These are phyloP conservation scores for Alviniconcha marisindica DNA, from an alignment of 1,140 invertebrate species.

Conservation along the genomic window DNA sequence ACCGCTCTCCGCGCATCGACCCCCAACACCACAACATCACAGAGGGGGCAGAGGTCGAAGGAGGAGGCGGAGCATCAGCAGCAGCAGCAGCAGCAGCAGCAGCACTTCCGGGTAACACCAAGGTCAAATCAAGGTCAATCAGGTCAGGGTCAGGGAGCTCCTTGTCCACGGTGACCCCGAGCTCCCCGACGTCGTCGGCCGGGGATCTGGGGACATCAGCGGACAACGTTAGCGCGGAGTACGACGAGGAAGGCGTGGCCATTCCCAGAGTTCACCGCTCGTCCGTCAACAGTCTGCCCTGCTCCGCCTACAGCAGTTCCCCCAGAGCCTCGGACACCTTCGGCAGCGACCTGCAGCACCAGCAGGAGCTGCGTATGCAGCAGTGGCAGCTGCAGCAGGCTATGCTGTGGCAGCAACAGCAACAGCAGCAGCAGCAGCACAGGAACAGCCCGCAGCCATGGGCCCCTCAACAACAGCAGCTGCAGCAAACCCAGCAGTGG, in stretches of 20 bases:
- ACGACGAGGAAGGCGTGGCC: neutral
- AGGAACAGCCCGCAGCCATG: neutral
- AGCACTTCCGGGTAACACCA: neutral
- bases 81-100: neutral
- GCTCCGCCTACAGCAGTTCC: neutral
- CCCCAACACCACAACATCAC: no score
- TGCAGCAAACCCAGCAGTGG: neutral
- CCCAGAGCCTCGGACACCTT: neutral
- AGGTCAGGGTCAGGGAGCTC: conserved; percentile 28
- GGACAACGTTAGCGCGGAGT: neutral
- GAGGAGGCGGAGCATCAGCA: neutral
- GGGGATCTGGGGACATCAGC: neutral
- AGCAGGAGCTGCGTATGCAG: neutral
- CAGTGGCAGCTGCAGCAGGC: neutral
- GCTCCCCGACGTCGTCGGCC: neutral
- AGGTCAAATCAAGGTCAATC: neutral
- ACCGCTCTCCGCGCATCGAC: neutral
- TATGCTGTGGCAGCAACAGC: conserved; percentile 12
- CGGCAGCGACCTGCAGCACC: neutral
- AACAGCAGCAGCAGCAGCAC: neutral
- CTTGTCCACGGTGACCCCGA: neutral
- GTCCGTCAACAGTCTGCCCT: neutral
- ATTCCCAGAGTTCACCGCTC: neutral
- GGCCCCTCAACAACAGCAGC: neutral
- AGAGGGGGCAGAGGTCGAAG: no score